phyloP scores from a whole-genome alignment of 2,888 invertebrate species.

The Melanotus villosus region DNA sequence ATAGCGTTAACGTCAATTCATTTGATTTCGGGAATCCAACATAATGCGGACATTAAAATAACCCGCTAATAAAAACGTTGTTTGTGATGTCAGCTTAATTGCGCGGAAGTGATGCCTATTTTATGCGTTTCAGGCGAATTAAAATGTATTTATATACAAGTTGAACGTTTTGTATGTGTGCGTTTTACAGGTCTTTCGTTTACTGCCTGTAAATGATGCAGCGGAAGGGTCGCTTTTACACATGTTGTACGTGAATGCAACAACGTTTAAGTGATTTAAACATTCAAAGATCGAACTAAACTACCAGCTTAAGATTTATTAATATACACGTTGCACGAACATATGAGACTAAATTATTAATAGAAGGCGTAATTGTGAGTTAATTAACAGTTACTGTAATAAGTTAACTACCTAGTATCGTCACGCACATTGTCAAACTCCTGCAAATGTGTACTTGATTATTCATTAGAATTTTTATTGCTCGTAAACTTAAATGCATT shows the following conservation, averaged over 20 bases:
- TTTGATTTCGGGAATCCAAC: slow-evolving; percentile 42
- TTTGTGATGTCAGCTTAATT: slow-evolving; percentile 40
- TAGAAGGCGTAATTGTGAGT: slow-evolving; percentile 41
- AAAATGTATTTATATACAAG: slow-evolving; percentile 29
- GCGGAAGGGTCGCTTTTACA: slow-evolving; percentile 1
- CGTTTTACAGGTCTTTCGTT: slow-evolving; percentile 26
- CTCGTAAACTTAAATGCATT: slow-evolving; percentile 11
- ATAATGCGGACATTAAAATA: slow-evolving; percentile 42
- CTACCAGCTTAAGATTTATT: slow-evolving; percentile 40
- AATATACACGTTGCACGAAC: slow-evolving; percentile 36
- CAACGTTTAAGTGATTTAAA: slow-evolving; percentile 29
- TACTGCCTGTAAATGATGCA: slow-evolving; percentile 20
- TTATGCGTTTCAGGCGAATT: slow-evolving; percentile 32
- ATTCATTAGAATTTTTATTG: slow-evolving; percentile 29
- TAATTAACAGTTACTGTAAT: slow-evolving; percentile 44
- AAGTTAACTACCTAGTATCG: slow-evolving; percentile 37
- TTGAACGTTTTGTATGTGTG: slow-evolving; percentile 24
- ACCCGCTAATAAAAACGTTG: slow-evolving; percentile 42
- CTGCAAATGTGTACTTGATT: slow-evolving; percentile 25
- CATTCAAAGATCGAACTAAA: slow-evolving; percentile 28
- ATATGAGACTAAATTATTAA: slow-evolving; percentile 40
- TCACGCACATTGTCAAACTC: slow-evolving; percentile 39
- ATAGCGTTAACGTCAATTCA: slow-evolving; percentile 41
- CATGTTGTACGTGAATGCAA: slow-evolving; percentile 18
- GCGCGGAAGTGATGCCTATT: slow-evolving; percentile 34